Evolutionary conservation across 2,797 vertebrate genomes (phyloP).

Genomic region (Aphelocoma californica): DNA sequence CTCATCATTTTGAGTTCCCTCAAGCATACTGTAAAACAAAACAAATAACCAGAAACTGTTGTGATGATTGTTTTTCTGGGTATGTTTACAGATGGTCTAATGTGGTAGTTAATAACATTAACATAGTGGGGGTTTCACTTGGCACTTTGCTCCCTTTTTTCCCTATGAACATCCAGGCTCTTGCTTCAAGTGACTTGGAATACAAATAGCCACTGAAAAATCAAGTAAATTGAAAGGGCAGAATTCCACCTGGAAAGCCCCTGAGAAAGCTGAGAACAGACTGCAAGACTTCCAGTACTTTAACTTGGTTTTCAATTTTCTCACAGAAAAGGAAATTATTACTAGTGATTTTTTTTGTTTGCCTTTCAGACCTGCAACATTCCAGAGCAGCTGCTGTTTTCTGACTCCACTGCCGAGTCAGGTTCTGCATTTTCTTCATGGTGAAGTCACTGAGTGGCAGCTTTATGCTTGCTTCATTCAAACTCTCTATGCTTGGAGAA

Average conservation of each 20-base stretch:
- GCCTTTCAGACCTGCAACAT: conserved; percentile 80
- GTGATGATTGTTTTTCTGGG: not conserved
- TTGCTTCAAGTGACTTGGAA: not conserved
- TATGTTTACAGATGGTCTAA: not conserved
- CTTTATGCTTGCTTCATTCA: conserved; percentile 85
- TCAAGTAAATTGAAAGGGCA: not conserved
- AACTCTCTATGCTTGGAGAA: conserved; percentile 83
- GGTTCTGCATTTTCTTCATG: conserved; percentile 76
- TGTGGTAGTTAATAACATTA: not conserved
- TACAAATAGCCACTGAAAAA: not conserved
- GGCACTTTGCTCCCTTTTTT: not conserved
- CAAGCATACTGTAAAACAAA: conserved; percentile 78
- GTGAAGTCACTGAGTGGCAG: conserved; percentile 79
- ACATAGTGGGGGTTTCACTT: not conserved
- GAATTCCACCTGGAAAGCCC: not conserved
- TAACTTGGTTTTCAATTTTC: not conserved
- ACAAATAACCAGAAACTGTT: not conserved
- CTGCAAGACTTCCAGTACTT: not conserved
- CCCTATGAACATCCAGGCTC: not conserved
- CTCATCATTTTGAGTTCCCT: conserved; percentile 72
- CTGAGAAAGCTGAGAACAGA: not conserved
- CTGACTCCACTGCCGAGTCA: conserved; percentile 83
- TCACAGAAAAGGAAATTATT: not conserved
- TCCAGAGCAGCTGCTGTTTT: conserved; percentile 78
- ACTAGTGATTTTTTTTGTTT: not conserved